A percentile compares a stretch with the other conserved stretches of the same genome.
Evolutionary conservation across 2,888 invertebrate species (phyloP).

Genomic region (Augochlorella aurata): DNA sequence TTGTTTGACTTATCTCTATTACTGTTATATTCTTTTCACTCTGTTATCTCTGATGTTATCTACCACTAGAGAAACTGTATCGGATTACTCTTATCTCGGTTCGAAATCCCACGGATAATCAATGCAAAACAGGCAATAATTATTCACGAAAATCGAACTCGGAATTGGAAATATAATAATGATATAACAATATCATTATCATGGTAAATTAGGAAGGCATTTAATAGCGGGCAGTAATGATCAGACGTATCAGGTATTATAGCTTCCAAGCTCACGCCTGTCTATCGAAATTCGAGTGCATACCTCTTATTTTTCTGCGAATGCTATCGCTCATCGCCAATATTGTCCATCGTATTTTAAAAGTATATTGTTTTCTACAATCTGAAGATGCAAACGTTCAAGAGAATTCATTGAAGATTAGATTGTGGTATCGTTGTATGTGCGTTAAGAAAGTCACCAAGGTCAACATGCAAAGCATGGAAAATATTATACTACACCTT

Average conservation of each 20-base stretch:
- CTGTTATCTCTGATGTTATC: background rate
- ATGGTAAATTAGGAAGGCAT: background rate
- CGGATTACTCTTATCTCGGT: background rate
- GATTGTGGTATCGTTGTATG: background rate
- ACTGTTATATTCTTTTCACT: background rate
- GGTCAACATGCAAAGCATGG: too few relatives aligned
- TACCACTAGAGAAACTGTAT: background rate
- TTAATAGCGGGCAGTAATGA: background rate
- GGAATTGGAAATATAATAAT: background rate
- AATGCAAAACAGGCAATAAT: background rate
- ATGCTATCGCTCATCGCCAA: background rate
- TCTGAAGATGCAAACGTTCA: background rate
- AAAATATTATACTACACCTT: too few relatives aligned
- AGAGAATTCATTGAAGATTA: slow-evolving; percentile 5
- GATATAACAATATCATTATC: background rate
- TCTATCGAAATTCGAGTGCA: background rate
- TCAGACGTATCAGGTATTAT: background rate
- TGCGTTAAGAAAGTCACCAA: too few relatives aligned
- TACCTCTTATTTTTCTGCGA: background rate
- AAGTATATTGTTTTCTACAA: background rate
- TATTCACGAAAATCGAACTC: background rate
- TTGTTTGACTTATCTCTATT: background rate
- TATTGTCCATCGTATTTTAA: background rate
- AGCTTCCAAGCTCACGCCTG: background rate
- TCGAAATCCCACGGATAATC: background rate